Evolutionary conservation across 1,140 invertebrate species (phyloP).

Genomic region (Lordiphosa stackelbergi): DNA sequence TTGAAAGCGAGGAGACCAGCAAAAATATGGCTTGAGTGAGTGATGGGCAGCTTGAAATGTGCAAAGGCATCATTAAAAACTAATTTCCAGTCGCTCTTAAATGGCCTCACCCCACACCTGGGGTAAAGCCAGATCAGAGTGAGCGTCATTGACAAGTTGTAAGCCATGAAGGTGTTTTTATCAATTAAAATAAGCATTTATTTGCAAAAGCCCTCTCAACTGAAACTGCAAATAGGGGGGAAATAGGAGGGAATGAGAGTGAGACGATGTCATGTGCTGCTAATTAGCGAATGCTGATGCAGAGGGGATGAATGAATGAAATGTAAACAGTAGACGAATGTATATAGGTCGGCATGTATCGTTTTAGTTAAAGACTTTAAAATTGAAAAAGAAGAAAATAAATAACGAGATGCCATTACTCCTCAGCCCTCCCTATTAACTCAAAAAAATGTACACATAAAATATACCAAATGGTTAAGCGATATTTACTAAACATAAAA

Average conservation of each 20-base stretch:
- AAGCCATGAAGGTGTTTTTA: constrained; percentile 65
- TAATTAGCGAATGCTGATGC: constrained; percentile 20
- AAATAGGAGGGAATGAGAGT: constrained; percentile 22
- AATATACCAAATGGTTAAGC: no score
- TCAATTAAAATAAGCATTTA: constrained; percentile 74
- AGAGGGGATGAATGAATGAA: background rate
- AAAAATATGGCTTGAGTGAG: constrained; percentile 26
- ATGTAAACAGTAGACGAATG: background rate
- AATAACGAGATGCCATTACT: no score
- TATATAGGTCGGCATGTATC: background rate
- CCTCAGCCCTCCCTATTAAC: no score
- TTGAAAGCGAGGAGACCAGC: background rate
- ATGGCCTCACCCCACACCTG: constrained; percentile 35
- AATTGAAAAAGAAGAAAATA: no score
- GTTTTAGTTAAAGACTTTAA: no score
- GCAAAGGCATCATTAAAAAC: constrained; percentile 71
- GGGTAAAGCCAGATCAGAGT: constrained; percentile 5
- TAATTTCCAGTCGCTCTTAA: constrained; percentile 59
- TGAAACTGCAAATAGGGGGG: constrained; percentile 37
- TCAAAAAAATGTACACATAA: no score
- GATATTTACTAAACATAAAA: no score
- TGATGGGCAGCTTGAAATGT: constrained; percentile 58
- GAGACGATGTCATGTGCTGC: constrained; percentile 17
- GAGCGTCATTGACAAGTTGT: constrained; percentile 18
- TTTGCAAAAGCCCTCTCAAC: constrained; percentile 55